Percentiles rank a stretch among this genome's conserved stretches.
These are phyloP conservation scores for Euthynnus affinis DNA, from an alignment of 2,797 vertebrate species.

Conservation along the genomic window DNA sequence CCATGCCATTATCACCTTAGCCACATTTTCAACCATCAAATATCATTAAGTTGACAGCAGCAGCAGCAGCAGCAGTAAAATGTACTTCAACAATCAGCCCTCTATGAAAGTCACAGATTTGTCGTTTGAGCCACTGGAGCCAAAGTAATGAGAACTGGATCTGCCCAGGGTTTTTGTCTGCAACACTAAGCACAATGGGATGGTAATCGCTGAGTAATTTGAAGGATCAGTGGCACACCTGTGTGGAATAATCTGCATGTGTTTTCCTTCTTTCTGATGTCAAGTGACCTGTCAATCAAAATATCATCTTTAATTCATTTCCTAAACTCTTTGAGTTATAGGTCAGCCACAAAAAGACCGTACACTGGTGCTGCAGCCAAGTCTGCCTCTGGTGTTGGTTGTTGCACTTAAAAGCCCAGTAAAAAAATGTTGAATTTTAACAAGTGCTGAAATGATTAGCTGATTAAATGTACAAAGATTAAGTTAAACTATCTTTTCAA, in stretches of 20 bases:
- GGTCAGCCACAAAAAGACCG: constrained; percentile 30
- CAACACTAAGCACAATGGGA: constrained; percentile 54
- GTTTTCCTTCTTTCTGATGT: constrained; percentile 23
- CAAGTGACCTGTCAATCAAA: constrained; percentile 43
- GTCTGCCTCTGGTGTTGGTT: background rate
- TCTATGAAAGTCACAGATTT: constrained; percentile 25
- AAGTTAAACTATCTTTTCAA: background rate
- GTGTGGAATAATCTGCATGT: constrained; percentile 2
- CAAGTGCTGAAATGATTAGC: background rate
- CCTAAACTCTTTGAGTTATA: constrained; percentile 18
- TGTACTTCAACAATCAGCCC: constrained; percentile 15
- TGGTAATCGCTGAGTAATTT: constrained; percentile 58
- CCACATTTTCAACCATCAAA: constrained; percentile 14
- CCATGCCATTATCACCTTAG: constrained; percentile 9
- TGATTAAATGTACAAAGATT: background rate
- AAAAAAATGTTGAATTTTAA: background rate
- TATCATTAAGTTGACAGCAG: constrained; percentile 41
- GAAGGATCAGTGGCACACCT: constrained; percentile 21
- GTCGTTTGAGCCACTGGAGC: constrained; percentile 45
- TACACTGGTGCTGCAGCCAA: constrained; percentile 8
- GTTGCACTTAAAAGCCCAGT: background rate
- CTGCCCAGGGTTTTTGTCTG: constrained; percentile 46
- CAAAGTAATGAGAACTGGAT: constrained; percentile 55
- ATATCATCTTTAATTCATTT: constrained; percentile 30
- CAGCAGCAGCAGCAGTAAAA: background rate